Evolutionary conservation across 2,888 invertebrate genomes (phyloP), one percentile per base, ranked within the genome.

Genomic region (Drosophila suboccidentalis): DNA sequence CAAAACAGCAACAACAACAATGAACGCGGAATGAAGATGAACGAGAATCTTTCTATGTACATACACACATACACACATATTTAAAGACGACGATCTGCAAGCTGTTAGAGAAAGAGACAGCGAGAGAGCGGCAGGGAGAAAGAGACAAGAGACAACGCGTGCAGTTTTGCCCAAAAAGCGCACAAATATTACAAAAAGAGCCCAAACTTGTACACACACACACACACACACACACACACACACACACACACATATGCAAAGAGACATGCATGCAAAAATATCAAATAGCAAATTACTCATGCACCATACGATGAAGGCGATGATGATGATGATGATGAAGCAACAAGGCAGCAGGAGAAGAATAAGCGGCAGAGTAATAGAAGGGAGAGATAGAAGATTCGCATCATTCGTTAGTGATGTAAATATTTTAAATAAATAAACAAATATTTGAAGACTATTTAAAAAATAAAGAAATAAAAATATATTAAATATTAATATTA

Each of bases 261-360:
- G 5, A 49, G 38, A 47, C 43, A 54, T 62, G 65, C 71, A 62
- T 57, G 60, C 67, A 66, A 70, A 83, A 82, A 88, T 90, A 88
- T 88, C 83, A 88, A 88, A 88, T 88, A 86, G 88, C 89, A 89
- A 88, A 89, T 90, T 89, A 88, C 86, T 90, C 88, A 89, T 88
- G 83, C 80, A 76, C 66, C 64, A 66, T 62, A 57, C 64, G 41
- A 61, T 17, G 43, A 49, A 61, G 69, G 50, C 67, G 66, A 68
- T 29, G 63, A 64, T 66, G 65, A 72, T 38, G 53, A 41, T 53
- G 53, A 41, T 26, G n/a, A 51, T 38, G 54, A 41, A n/a, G n/a
- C n/a, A n/a, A n/a, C n/a, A n/a, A 39, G 55, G 51, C 39, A 47
- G n/a, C 26, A 6, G 26, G 5, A 26, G 26, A 11, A 46, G n/a